A percentile compares a stretch with the other conserved stretches of the same genome.
Conservation (phyloP, 2,888 invertebrate genomes). For the Lepas anatifera region DNA sequence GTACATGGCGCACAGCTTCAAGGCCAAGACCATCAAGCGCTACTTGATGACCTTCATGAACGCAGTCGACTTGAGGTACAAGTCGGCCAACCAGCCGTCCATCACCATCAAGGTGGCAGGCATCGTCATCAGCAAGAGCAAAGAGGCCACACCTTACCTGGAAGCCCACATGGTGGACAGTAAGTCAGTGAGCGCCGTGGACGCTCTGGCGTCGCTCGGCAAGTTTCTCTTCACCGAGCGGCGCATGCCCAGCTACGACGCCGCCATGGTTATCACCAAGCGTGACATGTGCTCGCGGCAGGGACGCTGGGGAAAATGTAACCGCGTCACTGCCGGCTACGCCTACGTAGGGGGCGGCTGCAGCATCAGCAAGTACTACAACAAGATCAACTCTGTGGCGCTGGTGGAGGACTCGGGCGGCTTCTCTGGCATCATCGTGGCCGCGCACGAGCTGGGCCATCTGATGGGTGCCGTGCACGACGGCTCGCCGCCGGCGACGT, state of each 20-base stretch:
- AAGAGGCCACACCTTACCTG: conserved; percentile 60
- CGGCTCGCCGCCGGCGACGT: conserved; percentile 86
- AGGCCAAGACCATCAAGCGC: neutral
- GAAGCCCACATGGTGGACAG: conserved; percentile 85
- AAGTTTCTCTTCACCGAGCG: conserved; percentile 91
- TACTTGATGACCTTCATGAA: conserved; percentile 11
- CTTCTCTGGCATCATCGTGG: conserved; percentile 90
- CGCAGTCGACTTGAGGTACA: conserved; percentile 1
- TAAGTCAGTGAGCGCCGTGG: conserved; percentile 88
- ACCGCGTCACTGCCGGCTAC: conserved; percentile 96
- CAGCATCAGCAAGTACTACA: conserved; percentile 85
- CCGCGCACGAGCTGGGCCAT: conserved; percentile 93
- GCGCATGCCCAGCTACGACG: conserved; percentile 85
- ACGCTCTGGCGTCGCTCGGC: conserved; percentile 90
- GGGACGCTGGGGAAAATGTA: conserved; percentile 87
- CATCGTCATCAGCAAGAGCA: neutral
- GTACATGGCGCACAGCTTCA: neutral
- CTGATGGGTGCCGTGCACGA: conserved; percentile 94
- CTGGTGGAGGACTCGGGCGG: conserved; percentile 94
- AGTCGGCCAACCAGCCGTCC: neutral
- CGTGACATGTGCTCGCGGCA: conserved; percentile 98
- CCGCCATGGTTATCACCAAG: conserved; percentile 92
- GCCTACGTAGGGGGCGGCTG: conserved; percentile 93
- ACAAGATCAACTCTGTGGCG: conserved; percentile 87
- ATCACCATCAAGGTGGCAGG: conserved; percentile 8